A percentile compares a stretch with the other conserved stretches of the same genome.
Conservation (phyloP, 2,113 vertebrate species). For the Ictidomys tridecemlineatus region DNA sequence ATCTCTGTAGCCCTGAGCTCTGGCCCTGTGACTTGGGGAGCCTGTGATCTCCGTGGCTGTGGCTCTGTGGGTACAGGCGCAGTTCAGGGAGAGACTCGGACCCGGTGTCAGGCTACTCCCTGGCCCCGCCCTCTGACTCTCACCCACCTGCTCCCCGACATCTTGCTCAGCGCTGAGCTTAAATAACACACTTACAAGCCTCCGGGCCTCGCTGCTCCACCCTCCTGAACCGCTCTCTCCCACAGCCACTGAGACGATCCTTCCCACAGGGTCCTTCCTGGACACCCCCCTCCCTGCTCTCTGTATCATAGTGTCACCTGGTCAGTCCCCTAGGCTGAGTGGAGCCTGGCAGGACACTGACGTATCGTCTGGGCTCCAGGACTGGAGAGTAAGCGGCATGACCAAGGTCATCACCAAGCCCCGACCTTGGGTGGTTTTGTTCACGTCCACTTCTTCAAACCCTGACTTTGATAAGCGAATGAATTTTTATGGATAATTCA, state of each 20-base stretch:
- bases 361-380: rapidly evolving
- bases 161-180: neutral
- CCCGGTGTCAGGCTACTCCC: neutral
- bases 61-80: neutral
- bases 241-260: neutral
- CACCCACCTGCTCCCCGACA: rapidly evolving
- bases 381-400: neutral
- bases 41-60: neutral
- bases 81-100: neutral
- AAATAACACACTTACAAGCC: too few species aligned
- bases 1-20: neutral
- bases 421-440: neutral
- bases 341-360: rapidly evolving
- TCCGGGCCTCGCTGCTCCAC: rapidly evolving
- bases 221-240: neutral
- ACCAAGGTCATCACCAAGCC: neutral
- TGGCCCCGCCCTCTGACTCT: rapidly evolving
- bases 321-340: rapidly evolving
- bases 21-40: neutral
- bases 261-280: neutral
- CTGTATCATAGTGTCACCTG: neutral
- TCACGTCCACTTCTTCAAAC: neutral
- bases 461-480: neutral
- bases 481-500: neutral
- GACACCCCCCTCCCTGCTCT: neutral